Conservation (phyloP, 2,113 vertebrate species). For the Dicerorhinus sumatrensis region DNA sequence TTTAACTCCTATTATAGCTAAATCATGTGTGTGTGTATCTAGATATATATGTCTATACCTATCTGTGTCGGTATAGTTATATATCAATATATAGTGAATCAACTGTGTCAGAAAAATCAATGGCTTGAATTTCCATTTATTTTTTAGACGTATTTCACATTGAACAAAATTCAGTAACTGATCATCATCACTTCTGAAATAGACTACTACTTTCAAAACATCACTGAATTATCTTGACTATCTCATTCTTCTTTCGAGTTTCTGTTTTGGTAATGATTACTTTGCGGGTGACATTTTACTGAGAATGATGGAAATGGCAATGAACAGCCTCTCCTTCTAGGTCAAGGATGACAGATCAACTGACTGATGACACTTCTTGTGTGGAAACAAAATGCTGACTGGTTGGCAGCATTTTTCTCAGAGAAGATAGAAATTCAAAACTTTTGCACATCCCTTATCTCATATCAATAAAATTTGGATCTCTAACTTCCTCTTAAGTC, state of each 20-base stretch:
- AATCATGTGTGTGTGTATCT: background rate
- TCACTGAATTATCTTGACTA: background rate
- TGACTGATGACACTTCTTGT: background rate
- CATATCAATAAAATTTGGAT: background rate
- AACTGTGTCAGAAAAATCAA: conserved; percentile 26
- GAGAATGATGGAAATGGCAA: background rate
- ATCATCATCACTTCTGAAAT: background rate
- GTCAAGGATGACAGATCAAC: background rate
- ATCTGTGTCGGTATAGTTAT: background rate
- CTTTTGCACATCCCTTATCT: background rate
- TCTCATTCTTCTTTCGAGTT: background rate
- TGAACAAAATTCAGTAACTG: conserved; percentile 20
- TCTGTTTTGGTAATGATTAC: background rate
- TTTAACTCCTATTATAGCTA: background rate
- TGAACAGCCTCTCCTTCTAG: background rate
- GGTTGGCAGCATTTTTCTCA: background rate
- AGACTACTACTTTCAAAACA: conserved; percentile 25
- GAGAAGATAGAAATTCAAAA: background rate
- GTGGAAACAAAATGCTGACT: conserved; percentile 4
- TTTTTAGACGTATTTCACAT: conserved; percentile 48
- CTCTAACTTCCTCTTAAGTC: background rate
- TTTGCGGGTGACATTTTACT: background rate
- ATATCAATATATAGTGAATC: background rate
- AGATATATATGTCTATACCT: background rate
- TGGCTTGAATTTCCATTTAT: conserved; percentile 56